Evolutionary conservation across 2,888 invertebrate genomes (phyloP), one percentile per base, ranked within the genome.

Genomic region (Eristalinus aeneus): DNA sequence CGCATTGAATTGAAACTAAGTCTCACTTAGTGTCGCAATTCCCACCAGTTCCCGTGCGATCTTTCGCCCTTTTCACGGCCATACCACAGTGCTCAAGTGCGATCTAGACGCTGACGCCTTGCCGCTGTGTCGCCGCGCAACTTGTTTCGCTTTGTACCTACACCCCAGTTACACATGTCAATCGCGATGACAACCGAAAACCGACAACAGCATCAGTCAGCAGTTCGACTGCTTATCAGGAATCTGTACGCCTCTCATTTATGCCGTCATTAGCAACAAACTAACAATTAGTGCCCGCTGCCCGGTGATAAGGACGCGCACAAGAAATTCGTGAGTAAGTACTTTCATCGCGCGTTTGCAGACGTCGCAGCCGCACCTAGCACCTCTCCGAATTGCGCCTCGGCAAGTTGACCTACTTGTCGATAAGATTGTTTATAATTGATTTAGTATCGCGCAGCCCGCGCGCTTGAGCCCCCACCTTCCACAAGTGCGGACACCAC

Each of bases 231-330:
- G 3, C 76, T 72, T 67, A 67, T 81, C 74, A 60, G n/a, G 1
- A 56, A 72, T 67, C 76, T 76, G 36, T 39, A 39, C 61, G 76
- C 71, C 71, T 76, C 76, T 72, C 67, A 67, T 76, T 71, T 63
- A 72, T 72, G 56, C 72, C 61, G 67, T 82, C 72, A 76, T 82
- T 82, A 82, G 61, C 67, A 72, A 82, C 71, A 82, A 76, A 61
- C 64, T 60, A 65, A 69, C 65, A 75, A 72, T 76, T 72, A 65
- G 67, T 61, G 63, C 61, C 46, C 46, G 46, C 46, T 46, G 46
- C 16, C 16, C 46, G 16, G 1, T 46, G 46, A 46, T 46, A 46
- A 46, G 46, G 46, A 46, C 1, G 6, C 16, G 0, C 16, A 8
- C 16, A 46, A 46, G 46, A 46, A 46, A 8, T 46, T 8, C n/a